Base-by-base conservation (phyloP, 2,888 invertebrate genomes). In the Aphidius colemani region DNA sequence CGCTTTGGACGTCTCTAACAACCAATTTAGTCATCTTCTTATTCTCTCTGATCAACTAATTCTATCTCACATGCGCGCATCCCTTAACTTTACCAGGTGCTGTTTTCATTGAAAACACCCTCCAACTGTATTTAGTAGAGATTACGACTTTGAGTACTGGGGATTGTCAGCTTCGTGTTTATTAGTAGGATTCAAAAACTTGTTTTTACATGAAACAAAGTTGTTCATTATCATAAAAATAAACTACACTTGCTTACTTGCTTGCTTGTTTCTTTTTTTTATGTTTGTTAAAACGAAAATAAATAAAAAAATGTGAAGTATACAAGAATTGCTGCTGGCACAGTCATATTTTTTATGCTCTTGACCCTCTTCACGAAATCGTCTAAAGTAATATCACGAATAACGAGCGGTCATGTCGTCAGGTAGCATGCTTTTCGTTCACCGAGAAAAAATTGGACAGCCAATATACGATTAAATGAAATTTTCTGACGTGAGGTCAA, bases 31-130 rank as follows among this genome's bases (percentile, higher is more conserved):
- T 30, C 13, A 30, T 30, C 30, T 30, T 30, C 30, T 30, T 30
- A 30, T 30, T 30, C 30, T 30, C 30, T 30, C 30, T 30, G 30
- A 30, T 2, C 30, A 30, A 30, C 30, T 30, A 30, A 30, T 30
- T 30, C 30, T 30, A 30, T 30, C 30, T 30, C 30, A 30, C 30
- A 30, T 30, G 30, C 30, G 30, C 30, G 30, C 30, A 30, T 30
- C 30, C 30, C 30, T 30, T 30, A 18, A 30, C 30, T 46, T 18
- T 57, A 45, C 53, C 45, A 57, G 62, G 43, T 61, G 58, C 65
- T 76, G 72, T 76, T 78, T 78, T 74, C 70, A 76, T 72, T 78
- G 73, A 74, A 77, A 77, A 77, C 74, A 78, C 72, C 71, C 73
- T 72, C 70, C 67, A 73, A 73, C 73, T 72, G 73, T 74, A 72